A percentile compares a stretch with the other conserved stretches of the same genome.
These are phyloP conservation scores for Cnemophilus loriae DNA, from an alignment of 2,113 vertebrate species.

Conservation along the genomic window DNA sequence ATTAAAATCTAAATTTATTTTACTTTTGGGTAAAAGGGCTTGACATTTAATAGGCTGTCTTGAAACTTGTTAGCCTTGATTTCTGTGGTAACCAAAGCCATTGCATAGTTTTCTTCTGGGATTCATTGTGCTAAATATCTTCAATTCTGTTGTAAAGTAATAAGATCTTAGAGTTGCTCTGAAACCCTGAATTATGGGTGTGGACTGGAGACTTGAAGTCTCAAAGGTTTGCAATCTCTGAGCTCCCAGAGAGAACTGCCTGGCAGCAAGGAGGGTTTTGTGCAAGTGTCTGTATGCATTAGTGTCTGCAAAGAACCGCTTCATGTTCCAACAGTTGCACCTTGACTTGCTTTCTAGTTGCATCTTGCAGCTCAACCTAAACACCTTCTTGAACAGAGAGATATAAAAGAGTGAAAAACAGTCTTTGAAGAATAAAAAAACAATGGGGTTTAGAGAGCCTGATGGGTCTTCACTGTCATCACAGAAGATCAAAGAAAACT, in stretches of 20 bases:
- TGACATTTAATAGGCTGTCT: neutral
- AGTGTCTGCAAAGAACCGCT: neutral
- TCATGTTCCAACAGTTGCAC: neutral
- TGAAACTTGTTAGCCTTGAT: neutral
- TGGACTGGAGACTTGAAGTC: conserved; percentile 11
- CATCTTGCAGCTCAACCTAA: neutral
- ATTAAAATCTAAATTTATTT: conserved; percentile 26
- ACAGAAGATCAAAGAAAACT: conserved; percentile 28
- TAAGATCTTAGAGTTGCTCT: neutral
- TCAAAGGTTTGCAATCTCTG: neutral
- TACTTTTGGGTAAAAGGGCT: neutral
- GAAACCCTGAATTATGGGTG: conserved; percentile 15
- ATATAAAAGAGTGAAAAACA: neutral
- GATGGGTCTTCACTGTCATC: conserved; percentile 35
- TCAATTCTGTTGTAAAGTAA: neutral
- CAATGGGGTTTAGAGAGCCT: neutral
- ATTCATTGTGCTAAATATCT: neutral
- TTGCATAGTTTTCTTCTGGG: neutral
- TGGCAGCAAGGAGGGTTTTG: neutral
- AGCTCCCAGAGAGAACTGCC: neutral
- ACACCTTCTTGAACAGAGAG: neutral
- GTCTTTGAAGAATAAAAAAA: conserved; percentile 37
- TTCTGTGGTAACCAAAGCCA: neutral
- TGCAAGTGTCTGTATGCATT: neutral
- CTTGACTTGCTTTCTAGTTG: conserved; percentile 15